Evolutionary conservation across 2,113 vertebrate genomes (phyloP).

Genomic region (Cyprinodon variegatus): DNA sequence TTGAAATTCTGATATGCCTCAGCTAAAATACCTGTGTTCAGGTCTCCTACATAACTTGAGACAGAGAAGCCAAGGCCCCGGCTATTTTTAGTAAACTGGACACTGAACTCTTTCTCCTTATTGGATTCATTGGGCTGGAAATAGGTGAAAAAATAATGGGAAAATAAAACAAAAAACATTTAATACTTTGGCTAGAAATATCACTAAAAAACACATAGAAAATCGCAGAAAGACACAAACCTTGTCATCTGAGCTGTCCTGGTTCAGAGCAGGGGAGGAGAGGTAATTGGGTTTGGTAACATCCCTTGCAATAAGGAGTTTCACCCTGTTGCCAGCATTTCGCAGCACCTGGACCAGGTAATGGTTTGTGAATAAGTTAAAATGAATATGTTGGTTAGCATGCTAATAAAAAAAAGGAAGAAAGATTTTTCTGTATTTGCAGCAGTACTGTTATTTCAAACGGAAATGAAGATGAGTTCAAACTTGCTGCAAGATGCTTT

Average conservation of each 20-base stretch:
- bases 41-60: slow-evolving; percentile 89
- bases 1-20: neutral
- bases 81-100: slow-evolving; percentile 90
- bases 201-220: neutral
- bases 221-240: slow-evolving; percentile 38
- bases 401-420: slow-evolving; percentile 5
- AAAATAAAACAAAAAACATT: neutral
- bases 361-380: slow-evolving; percentile 24
- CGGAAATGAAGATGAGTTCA: no score
- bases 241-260: slow-evolving; percentile 70
- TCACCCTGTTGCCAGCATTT: slow-evolving; percentile 89
- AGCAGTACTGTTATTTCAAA: no score
- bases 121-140: slow-evolving; percentile 76
- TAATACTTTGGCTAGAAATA: neutral
- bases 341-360: slow-evolving; percentile 82
- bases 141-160: slow-evolving; percentile 10
- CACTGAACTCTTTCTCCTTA: slow-evolving; percentile 84
- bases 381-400: neutral
- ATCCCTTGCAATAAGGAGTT: slow-evolving; percentile 89
- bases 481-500: no score
- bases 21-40: slow-evolving; percentile 84
- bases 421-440: neutral
- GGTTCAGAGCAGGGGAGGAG: slow-evolving; percentile 62
- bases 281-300: slow-evolving; percentile 77
- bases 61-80: slow-evolving; percentile 92